Percentiles rank a stretch among this genome's conserved stretches.
Evolutionary conservation across 2,797 vertebrate genomes (phyloP).

Genomic region (Alosa sapidissima): DNA sequence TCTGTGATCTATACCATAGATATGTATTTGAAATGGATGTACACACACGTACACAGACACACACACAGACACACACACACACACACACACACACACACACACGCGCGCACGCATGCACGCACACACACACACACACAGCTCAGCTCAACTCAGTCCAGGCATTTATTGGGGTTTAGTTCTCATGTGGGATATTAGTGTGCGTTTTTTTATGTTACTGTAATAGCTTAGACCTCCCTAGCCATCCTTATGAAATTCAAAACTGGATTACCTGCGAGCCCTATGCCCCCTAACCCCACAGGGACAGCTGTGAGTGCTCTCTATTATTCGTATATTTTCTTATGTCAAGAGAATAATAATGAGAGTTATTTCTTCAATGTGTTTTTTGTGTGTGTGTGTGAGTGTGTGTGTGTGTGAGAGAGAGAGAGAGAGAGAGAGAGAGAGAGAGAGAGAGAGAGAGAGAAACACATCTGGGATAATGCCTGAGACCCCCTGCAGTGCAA

Average conservation of each 20-base stretch:
- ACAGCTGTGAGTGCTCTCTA: not conserved
- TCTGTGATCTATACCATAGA: not conserved
- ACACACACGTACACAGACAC: not conserved
- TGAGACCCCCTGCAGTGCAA: not conserved
- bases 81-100: not conserved
- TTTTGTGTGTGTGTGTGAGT: constrained; percentile 6
- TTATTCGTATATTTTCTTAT: too few relatives aligned
- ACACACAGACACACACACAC: not conserved
- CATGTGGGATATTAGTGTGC: not conserved
- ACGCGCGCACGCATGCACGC: not conserved
- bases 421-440: not conserved
- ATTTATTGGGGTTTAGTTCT: not conserved
- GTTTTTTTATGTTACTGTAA: not conserved
- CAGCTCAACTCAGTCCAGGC: not conserved
- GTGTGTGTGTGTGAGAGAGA: not conserved
- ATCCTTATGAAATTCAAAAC: constrained; percentile 20
- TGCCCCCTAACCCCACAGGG: too few relatives aligned
- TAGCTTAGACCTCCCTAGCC: not conserved
- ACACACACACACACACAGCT: not conserved
- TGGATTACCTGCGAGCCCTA: not conserved
- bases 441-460: not conserved
- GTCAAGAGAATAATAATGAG: too few relatives aligned
- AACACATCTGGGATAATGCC: not conserved
- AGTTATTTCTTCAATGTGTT: not conserved
- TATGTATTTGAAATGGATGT: not conserved